Percentiles rank a stretch among this genome's conserved stretches.
Evolutionary conservation across 2,888 invertebrate species (phyloP).

Genomic region (Ormyrus thymus): DNA sequence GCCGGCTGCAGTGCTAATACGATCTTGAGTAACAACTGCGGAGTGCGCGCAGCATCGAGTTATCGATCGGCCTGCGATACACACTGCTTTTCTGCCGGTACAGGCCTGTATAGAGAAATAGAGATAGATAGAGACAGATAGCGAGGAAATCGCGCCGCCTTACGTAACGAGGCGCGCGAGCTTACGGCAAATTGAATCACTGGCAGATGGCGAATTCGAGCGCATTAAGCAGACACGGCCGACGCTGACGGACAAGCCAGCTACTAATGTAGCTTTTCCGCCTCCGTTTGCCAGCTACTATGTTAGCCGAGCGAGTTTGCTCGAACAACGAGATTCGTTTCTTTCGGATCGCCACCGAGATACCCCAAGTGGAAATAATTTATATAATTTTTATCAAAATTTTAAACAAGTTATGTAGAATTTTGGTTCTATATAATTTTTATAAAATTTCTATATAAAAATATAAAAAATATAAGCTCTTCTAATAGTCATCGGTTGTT

Average conservation of each 20-base stretch:
- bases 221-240: slow-evolving; percentile 45
- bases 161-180: slow-evolving; percentile 66
- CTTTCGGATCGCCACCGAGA: neutral
- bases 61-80: slow-evolving; percentile 6
- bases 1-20: slow-evolving; percentile 58
- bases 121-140: slow-evolving; percentile 4
- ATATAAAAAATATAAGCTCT: no score
- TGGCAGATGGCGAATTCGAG: slow-evolving; percentile 63
- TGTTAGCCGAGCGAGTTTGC: neutral
- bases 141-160: slow-evolving; percentile 39
- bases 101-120: neutral
- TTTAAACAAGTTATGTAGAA: no score
- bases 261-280: neutral
- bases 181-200: slow-evolving; percentile 67
- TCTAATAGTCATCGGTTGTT: no score
- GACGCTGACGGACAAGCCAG: neutral
- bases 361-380: no score
- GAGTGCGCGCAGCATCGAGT: neutral
- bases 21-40: slow-evolving; percentile 56
- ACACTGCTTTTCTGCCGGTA: neutral
- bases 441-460: no score
- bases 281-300: no score
- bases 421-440: no score
- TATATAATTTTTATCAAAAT: no score
- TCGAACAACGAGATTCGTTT: slow-evolving; percentile 11